Base-by-base conservation (phyloP, 2,797 vertebrate species). In the Phrynocephalus guinanensis region DNA sequence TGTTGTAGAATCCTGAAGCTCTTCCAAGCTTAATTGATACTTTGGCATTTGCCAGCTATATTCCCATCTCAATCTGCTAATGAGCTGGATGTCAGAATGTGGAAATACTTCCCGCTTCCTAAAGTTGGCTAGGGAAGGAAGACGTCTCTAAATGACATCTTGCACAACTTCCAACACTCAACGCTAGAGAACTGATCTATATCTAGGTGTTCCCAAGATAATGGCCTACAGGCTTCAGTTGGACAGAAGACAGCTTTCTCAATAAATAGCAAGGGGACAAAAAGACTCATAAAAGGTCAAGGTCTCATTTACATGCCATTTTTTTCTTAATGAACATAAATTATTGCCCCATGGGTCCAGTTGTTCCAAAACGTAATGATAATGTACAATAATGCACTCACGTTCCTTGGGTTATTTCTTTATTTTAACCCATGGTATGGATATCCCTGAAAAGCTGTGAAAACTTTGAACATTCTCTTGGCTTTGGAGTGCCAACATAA, bases 11-110 rank as follows among this genome's bases (percentile, higher is more conserved):
- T 28, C 16, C 70, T 81, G 24, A 24, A 67, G 16, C n/a, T 50
- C n/a, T 88, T 84, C 83, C 70, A 75, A 85, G n/a, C 67, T 81
- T 75, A 68, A 38, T 44, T 84, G 83, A 76, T 71, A 85, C 80
- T 85, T 81, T 75, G 82, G 70, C n/a, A 84, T 84, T 85, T 88
- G n/a, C 77, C 77, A 88, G 70, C 67, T 75, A 52, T 73, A 73
- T 48, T 63, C 38, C 70, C 33, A 30, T 56, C 83, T 52, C 60
- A 88, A 67, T 67, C 56, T 84, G 77, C 56, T 79, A 26, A 73
- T 73, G 77, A 68, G 70, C 56, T 80, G 82, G 82, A 84, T 83
- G 44, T 67, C 44, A 80, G 77, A 75, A 44, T 84, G 26, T 52
- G 82, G 60, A 9, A 84, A 28, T 80, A 48, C 66, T 50, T 79